Base-by-base conservation (phyloP, 2,797 vertebrate genomes). In the Oreochromis mossambicus region DNA sequence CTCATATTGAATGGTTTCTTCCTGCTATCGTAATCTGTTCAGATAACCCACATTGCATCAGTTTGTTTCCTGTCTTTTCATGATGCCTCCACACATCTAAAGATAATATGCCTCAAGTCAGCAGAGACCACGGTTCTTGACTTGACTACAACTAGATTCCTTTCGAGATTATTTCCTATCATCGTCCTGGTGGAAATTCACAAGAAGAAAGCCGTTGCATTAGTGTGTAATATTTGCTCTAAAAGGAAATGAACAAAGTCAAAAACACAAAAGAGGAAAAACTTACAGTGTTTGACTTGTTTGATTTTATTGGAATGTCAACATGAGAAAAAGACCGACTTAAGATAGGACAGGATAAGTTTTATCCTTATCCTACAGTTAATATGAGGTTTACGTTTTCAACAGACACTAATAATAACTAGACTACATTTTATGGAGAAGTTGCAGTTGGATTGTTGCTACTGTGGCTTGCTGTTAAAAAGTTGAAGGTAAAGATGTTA, bases 351-450 rank as follows among this genome's bases (percentile, higher is more conserved):
- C 41, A 11, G 14, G 12, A 7, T 66, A 13, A 0, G 19, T 24
- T 66, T 73, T 48, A 46, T 46, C 0, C 21, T 43, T 11, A 26
- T 4, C 38, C 21, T 41, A 26, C 66, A 70, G 8, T 7, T 41
- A 41, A 9, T 10, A 15, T 2, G 21, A 73, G 0, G 14, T 73
- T 73, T 68, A 68, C 1, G 0, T 2, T 17, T 46, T 70, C 0
- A 70, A 0, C 41, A 46, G 21, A 5, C 1, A 43, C 38, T 10
- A 24, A 70, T 70, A 26, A 70, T 17, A 70, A 70, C 3, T 24
- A 17, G 38, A 70, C 66, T 46, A 11, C 26, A 26, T 26, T 46
- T 46, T 48, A 43, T 73, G 24, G 66, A 46, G 17, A 46, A 7
- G 6, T 70, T 26, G 21, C 14, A 15, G 38, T 29, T 46, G 0